These are phyloP conservation scores for Leiothrix lutea DNA, from an alignment of 2,113 vertebrate genomes.

Conservation along the genomic window DNA sequence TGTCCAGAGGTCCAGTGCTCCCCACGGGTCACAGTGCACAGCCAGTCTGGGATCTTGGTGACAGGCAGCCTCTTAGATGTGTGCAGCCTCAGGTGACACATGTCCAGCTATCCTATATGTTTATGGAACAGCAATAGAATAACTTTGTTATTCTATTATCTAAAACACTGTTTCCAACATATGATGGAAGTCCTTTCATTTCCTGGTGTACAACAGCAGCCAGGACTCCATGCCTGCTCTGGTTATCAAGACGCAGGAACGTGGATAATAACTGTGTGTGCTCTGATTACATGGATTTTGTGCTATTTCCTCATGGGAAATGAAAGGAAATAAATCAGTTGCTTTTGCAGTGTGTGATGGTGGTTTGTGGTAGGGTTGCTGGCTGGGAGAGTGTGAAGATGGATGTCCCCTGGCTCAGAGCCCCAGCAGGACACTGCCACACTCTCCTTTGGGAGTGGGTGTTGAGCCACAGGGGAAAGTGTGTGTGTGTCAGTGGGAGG, in stretches of 20 bases:
- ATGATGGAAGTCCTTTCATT: rapidly evolving
- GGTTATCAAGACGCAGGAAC: neutral
- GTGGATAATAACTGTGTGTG: neutral
- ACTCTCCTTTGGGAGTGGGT: rapidly evolving
- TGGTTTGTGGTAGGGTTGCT: neutral
- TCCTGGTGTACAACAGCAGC: rapidly evolving
- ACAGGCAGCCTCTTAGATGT: neutral
- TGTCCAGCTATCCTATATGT: neutral
- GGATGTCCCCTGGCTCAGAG: rapidly evolving
- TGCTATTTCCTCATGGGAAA: neutral
- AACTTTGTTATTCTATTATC: neutral
- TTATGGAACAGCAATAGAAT: neutral
- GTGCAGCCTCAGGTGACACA: rapidly evolving
- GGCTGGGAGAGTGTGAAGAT: neutral
- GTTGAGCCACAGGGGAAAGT: neutral
- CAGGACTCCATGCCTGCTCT: rapidly evolving
- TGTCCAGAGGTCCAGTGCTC: rapidly evolving
- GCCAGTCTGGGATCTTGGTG: no score
- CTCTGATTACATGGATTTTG: neutral
- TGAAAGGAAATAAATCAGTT: neutral
- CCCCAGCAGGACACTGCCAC: rapidly evolving
- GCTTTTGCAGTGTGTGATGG: neutral
- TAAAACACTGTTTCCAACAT: neutral
- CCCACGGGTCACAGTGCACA: rapidly evolving
- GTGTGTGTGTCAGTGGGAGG: neutral